These are phyloP conservation scores for Clamator glandarius DNA, from an alignment of 2,797 vertebrate species.

Conservation along the genomic window DNA sequence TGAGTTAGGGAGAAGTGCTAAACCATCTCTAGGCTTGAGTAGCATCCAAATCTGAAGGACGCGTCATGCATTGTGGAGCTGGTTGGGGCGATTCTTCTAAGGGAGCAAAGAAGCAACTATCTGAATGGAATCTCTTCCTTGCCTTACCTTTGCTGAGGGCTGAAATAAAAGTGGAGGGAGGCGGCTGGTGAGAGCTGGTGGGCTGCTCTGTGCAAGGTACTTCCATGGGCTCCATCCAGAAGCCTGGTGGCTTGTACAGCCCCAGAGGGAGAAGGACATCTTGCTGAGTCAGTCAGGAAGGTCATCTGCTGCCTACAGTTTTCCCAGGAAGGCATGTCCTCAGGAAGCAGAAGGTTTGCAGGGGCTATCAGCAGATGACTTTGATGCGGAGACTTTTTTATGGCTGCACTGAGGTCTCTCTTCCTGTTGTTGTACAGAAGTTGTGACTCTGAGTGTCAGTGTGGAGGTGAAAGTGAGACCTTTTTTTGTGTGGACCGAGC, in stretches of 20 bases:
- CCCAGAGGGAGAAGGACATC: neutral
- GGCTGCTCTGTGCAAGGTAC: neutral
- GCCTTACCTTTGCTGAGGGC: neutral
- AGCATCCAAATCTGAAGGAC: neutral
- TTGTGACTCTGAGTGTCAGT: neutral
- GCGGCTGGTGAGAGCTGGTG: neutral
- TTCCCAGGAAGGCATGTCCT: neutral
- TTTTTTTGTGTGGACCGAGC: neutral
- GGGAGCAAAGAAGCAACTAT: neutral
- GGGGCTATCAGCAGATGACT: neutral
- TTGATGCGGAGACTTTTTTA: neutral
- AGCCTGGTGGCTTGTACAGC: fast-evolving
- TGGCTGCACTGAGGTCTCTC: neutral
- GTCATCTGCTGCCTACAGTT: neutral
- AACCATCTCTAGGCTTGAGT: neutral
- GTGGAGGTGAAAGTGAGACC: neutral
- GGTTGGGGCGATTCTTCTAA: neutral
- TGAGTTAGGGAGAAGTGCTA: neutral
- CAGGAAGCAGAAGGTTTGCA: slow-evolving; percentile 22
- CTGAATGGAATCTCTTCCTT: neutral
- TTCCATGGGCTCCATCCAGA: neutral
- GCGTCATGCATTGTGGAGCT: neutral
- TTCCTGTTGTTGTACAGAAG: slow-evolving; percentile 17
- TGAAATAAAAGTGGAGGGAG: neutral
- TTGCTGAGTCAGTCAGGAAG: neutral